Conservation (phyloP, 2,888 invertebrate genomes). For the Drosophila testacea region DNA sequence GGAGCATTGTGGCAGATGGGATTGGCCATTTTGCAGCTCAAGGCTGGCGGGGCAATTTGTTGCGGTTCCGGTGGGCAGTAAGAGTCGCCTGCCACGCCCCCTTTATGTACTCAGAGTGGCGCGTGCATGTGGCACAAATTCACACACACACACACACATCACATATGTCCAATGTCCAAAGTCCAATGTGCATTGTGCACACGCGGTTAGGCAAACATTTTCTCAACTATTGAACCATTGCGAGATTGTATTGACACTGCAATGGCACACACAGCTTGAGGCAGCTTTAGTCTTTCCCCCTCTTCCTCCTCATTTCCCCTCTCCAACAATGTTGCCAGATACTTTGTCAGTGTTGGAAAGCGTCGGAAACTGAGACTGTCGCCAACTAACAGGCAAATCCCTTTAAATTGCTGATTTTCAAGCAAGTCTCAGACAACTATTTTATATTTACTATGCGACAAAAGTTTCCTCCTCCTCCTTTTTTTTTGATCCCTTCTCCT, state of each 20-base stretch:
- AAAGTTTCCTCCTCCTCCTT: constrained; percentile 2
- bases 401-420: constrained; percentile 68
- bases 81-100: constrained; percentile 34
- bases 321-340: constrained; percentile 4
- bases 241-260: constrained; percentile 74
- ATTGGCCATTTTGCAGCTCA: constrained; percentile 28
- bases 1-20: constrained; percentile 12
- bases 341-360: constrained; percentile 37
- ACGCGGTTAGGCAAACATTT: constrained; percentile 78
- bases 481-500: too few relatives aligned
- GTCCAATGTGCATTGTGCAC: constrained; percentile 63
- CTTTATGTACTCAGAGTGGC: constrained; percentile 41
- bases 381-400: constrained; percentile 73
- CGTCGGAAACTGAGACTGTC: constrained; percentile 45
- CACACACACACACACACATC: constrained; percentile 2
- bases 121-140: constrained; percentile 65
- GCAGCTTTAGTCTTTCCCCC: constrained; percentile 18
- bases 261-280: constrained; percentile 43
- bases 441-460: constrained; percentile 47
- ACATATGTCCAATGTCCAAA: constrained; percentile 32
- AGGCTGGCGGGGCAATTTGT: constrained; percentile 41
- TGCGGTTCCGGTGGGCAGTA: constrained; percentile 37
- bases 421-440: constrained; percentile 36
- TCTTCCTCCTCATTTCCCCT: neutral
- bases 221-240: constrained; percentile 78